A percentile compares a stretch with the other conserved stretches of the same genome.
phyloP scores from a whole-genome alignment of 2,797 vertebrate genomes.

The Selene dorsalis region DNA sequence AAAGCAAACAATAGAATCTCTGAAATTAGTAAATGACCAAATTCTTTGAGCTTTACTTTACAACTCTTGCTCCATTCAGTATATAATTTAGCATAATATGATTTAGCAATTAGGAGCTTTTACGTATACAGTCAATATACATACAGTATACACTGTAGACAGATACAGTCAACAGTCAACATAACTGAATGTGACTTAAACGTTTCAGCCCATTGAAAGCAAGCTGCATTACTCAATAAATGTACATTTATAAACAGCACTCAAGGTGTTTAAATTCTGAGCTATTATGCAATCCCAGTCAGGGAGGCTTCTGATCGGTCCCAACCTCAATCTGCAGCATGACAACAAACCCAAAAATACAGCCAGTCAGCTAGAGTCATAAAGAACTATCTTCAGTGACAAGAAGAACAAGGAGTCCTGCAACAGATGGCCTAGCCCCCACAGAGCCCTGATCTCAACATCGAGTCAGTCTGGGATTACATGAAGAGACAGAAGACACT shows the following conservation, averaged over 20 bases:
- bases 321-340: not conserved
- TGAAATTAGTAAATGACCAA: not conserved
- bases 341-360: not conserved
- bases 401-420: not conserved
- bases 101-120: too few relatives aligned
- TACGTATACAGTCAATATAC: too few relatives aligned
- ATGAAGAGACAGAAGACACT: not conserved
- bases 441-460: constrained; percentile 1
- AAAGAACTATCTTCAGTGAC: not conserved
- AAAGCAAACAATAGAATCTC: not conserved
- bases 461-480: constrained; percentile 7
- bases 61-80: too few relatives aligned
- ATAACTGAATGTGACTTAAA: not conserved
- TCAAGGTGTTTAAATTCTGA: not conserved
- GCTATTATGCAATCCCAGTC: not conserved
- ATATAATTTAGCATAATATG: too few relatives aligned
- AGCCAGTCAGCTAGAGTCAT: not conserved
- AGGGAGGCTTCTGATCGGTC: not conserved
- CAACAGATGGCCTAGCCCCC: not conserved
- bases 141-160: not conserved
- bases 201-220: not conserved
- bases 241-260: not conserved
- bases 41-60: not conserved
- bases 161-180: too few relatives aligned
- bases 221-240: not conserved